Conservation (phyloP, 2,888 invertebrate genomes). For the Latheticus oryzae region DNA sequence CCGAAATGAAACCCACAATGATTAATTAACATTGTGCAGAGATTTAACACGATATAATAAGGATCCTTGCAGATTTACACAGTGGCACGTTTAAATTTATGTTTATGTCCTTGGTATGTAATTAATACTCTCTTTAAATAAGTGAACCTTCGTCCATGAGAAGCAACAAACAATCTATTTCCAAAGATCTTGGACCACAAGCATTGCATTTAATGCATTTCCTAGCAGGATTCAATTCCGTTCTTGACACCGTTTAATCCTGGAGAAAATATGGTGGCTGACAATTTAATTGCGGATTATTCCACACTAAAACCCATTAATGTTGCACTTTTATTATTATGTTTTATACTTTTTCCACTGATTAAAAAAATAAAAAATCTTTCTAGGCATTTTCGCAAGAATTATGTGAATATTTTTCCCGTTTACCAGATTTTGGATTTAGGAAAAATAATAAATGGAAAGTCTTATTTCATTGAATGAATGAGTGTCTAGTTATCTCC, state of each 20-base stretch:
- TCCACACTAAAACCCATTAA: conserved; percentile 13
- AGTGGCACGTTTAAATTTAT: conserved; percentile 50
- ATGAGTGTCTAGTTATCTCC: conserved; percentile 16
- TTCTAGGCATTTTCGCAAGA: too few species aligned
- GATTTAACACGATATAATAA: conserved; percentile 44
- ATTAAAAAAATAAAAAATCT: too few species aligned
- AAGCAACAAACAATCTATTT: conserved; percentile 35
- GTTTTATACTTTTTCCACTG: too few species aligned
- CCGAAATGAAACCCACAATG: conserved; percentile 33
- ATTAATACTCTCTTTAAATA: conserved; percentile 54
- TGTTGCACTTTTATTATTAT: too few species aligned
- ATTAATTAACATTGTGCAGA: conserved; percentile 34
- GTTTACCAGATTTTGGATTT: conserved; percentile 3
- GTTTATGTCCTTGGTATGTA: conserved; percentile 52
- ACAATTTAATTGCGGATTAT: conserved; percentile 17
- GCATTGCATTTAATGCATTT: conserved; percentile 39
- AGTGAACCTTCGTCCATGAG: conserved; percentile 42
- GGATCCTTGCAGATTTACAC: conserved; percentile 54
- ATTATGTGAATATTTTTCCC: conserved; percentile 26
- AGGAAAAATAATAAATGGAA: conserved; percentile 5
- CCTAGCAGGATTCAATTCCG: too few species aligned
- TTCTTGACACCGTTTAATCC: conserved; percentile 1
- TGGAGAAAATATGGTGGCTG: conserved; percentile 13
- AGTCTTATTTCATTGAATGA: conserved; percentile 8
- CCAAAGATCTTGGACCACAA: conserved; percentile 28